phyloP scores from a whole-genome alignment of 2,113 vertebrate genomes.

The Ptyas mucosa region DNA sequence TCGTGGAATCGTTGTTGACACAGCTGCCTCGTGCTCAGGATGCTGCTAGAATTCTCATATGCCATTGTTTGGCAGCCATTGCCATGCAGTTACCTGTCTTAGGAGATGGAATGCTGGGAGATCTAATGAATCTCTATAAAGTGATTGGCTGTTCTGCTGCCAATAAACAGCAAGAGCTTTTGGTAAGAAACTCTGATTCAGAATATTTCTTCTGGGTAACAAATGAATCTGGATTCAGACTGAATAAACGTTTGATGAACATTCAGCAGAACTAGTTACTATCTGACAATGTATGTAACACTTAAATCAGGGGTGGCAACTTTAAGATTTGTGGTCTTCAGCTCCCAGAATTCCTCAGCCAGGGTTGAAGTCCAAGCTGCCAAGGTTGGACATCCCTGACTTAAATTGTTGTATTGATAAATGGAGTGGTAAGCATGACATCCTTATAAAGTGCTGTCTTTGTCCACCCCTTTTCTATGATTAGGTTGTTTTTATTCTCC shows the following conservation, averaged over 20 bases:
- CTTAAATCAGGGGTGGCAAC: neutral
- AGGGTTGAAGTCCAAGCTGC: no score
- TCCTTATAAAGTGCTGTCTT: neutral
- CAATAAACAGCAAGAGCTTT: constrained; percentile 91
- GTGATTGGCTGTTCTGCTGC: constrained; percentile 82
- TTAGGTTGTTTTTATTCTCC: neutral
- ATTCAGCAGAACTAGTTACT: neutral
- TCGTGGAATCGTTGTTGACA: constrained; percentile 87
- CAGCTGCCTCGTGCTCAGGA: constrained; percentile 89
- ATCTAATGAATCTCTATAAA: constrained; percentile 89
- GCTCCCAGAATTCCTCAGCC: no score
- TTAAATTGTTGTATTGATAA: neutral
- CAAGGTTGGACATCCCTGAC: neutral
- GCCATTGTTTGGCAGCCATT: constrained; percentile 90
- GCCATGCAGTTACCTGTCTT: constrained; percentile 91
- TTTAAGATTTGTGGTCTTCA: no score
- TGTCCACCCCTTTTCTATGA: neutral
- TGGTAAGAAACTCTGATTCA: constrained; percentile 75
- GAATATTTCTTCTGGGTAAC: neutral
- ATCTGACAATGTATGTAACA: neutral
- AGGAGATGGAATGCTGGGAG: constrained; percentile 91
- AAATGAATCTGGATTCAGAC: neutral
- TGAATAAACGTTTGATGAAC: neutral
- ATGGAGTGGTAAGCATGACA: neutral
- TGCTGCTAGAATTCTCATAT: constrained; percentile 83